Conservation (phyloP, 2,113 vertebrate species). For the Alectura lathami region DNA sequence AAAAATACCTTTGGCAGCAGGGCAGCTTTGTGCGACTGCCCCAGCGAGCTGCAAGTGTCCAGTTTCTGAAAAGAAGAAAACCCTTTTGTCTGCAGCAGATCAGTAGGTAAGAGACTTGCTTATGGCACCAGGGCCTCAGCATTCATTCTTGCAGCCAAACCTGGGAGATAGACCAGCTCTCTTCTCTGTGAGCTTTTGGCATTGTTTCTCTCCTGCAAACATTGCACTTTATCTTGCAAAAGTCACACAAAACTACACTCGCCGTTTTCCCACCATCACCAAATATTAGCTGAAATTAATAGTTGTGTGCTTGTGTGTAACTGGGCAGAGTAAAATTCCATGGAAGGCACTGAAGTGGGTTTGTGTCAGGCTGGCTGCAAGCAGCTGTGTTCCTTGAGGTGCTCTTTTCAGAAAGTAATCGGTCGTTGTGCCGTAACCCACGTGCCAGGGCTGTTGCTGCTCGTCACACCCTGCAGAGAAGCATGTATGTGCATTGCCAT, state of each 20-base stretch:
- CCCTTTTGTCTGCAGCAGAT: constrained; percentile 57
- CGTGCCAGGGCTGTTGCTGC: background rate
- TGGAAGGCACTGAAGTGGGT: background rate
- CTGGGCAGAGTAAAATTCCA: background rate
- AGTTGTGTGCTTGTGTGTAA: background rate
- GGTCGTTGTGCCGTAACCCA: constrained; percentile 7
- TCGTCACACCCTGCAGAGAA: background rate
- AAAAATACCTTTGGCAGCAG: constrained; percentile 56
- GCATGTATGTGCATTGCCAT: background rate
- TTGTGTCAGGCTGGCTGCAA: background rate
- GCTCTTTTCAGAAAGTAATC: constrained; percentile 1
- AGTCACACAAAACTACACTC: accelerated
- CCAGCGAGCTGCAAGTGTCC: constrained; percentile 52
- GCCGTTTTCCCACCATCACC: background rate
- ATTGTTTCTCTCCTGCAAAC: background rate
- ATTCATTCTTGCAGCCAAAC: background rate
- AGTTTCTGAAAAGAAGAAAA: constrained; percentile 60
- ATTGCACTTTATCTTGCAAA: background rate
- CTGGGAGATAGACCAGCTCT: background rate
- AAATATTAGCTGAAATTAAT: background rate
- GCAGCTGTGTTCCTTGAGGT: background rate
- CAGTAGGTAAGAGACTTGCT: constrained; percentile 57
- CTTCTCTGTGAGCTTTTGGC: constrained; percentile 3
- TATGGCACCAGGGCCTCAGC: background rate
- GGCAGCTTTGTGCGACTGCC: constrained; percentile 58